Conservation (phyloP, 2,797 vertebrate species). For the Silurus aristotelis region DNA sequence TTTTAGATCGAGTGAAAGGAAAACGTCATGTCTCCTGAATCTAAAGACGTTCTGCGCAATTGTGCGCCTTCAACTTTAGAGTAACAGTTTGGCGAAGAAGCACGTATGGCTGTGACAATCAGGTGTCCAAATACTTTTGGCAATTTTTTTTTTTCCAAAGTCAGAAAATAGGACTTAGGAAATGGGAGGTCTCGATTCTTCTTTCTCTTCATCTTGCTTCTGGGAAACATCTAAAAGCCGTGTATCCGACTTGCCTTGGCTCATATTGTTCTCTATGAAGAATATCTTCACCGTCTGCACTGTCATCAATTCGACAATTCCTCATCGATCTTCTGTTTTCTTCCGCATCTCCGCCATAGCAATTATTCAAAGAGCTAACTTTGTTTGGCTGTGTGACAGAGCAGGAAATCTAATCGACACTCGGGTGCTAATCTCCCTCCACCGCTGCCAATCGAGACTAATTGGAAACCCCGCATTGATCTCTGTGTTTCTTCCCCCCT, state of each 20-base stretch:
- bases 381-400: conserved; percentile 70
- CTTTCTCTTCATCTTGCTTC: no score
- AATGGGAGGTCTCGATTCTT: no score
- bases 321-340: conserved; percentile 37
- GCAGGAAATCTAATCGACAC: conserved; percentile 79
- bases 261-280: conserved; percentile 17
- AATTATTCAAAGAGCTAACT: conserved; percentile 66
- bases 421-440: conserved; percentile 75
- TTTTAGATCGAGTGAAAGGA: no score
- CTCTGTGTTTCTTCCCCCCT: conserved; percentile 59
- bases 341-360: conserved; percentile 57
- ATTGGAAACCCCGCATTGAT: conserved; percentile 80
- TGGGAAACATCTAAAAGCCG: no score
- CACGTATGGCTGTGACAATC: no score
- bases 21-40: no score
- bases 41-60: no score
- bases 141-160: no score
- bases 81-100: no score
- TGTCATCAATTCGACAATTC: conserved; percentile 46
- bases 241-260: not conserved
- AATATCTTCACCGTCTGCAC: conserved; percentile 15
- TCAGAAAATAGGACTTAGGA: no score
- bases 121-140: no score
- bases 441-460: conserved; percentile 77
- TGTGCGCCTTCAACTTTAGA: no score